A percentile compares a stretch with the other conserved stretches of the same genome.
These are phyloP conservation scores for Exocentrus adspersus DNA, from an alignment of 2,888 invertebrate species.

Conservation along the genomic window DNA sequence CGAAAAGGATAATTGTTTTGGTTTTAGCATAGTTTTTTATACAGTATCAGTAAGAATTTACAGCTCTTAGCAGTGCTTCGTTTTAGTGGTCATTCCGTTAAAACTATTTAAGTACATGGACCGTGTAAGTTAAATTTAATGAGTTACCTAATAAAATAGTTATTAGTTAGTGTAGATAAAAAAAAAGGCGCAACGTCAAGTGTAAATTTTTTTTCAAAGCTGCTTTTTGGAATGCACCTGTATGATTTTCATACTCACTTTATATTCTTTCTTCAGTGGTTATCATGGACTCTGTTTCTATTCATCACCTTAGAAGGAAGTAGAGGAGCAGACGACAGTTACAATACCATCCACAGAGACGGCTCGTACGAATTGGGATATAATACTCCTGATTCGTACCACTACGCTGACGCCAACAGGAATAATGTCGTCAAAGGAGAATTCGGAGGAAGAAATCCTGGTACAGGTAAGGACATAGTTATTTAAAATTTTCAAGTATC, in stretches of 20 bases:
- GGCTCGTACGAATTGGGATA: constrained; percentile 81
- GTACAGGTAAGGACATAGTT: constrained; percentile 62
- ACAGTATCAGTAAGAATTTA: not conserved
- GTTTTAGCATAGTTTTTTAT: not conserved
- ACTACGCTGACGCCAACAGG: constrained; percentile 74
- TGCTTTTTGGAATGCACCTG: no score
- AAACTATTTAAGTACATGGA: not conserved
- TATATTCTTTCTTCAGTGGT: constrained; percentile 37
- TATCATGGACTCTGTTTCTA: constrained; percentile 40
- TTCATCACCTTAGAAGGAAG: constrained; percentile 35
- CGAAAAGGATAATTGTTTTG: not conserved
- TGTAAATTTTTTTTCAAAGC: no score
- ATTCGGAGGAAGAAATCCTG: constrained; percentile 79
- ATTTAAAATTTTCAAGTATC: no score
- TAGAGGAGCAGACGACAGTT: constrained; percentile 65
- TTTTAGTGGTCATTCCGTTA: not conserved
- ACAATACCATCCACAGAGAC: constrained; percentile 74
- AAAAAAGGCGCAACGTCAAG: no score
- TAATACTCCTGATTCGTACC: constrained; percentile 77
- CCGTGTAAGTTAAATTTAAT: constrained; percentile 1
- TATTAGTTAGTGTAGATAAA: not conserved
- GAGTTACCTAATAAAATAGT: not conserved
- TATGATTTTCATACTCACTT: no score
- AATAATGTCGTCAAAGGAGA: constrained; percentile 75
- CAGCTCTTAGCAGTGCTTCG: not conserved